A percentile compares a stretch with the other conserved stretches of the same genome.
Conservation (phyloP, 2,888 invertebrate genomes). For the Maniola hyperantus region DNA sequence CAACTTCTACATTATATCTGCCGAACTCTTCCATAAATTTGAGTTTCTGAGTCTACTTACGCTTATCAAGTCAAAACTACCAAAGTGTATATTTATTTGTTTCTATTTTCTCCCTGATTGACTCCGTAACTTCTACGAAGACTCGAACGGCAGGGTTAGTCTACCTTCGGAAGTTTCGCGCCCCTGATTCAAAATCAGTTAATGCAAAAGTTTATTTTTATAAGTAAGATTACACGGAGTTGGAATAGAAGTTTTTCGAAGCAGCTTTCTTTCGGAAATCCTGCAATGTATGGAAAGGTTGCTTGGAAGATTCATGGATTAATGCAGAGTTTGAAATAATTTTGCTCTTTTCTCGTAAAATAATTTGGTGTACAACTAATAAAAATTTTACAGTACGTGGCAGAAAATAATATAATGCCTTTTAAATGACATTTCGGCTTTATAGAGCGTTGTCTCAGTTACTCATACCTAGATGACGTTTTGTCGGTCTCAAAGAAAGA, state of each 20-base stretch:
- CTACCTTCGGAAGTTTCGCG: conserved; percentile 69
- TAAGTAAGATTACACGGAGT: conserved; percentile 83
- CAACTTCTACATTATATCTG: conserved; percentile 78
- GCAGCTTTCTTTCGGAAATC: conserved; percentile 78
- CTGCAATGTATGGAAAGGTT: conserved; percentile 74
- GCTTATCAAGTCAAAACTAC: conserved; percentile 78
- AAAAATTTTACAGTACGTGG: too few species aligned
- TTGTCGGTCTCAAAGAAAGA: too few species aligned
- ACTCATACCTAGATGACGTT: too few species aligned
- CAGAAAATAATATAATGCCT: too few species aligned
- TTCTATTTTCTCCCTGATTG: conserved; percentile 78
- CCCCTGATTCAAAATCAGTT: conserved; percentile 81
- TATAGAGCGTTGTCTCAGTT: too few species aligned
- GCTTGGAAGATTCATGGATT: conserved; percentile 71
- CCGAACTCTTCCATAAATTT: conserved; percentile 73
- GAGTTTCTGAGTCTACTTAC: conserved; percentile 67
- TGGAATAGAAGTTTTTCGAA: conserved; percentile 72
- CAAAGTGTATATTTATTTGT: conserved; percentile 78
- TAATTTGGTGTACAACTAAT: conserved; percentile 45
- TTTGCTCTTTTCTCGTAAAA: conserved; percentile 55
- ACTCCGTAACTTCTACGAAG: conserved; percentile 64
- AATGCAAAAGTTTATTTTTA: conserved; percentile 84
- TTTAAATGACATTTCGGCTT: too few species aligned
- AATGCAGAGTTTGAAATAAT: conserved; percentile 78
- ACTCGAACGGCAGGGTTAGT: conserved; percentile 57